These are phyloP conservation scores for Papilio dardanus DNA, from an alignment of 1,140 invertebrate species.

Conservation along the genomic window DNA sequence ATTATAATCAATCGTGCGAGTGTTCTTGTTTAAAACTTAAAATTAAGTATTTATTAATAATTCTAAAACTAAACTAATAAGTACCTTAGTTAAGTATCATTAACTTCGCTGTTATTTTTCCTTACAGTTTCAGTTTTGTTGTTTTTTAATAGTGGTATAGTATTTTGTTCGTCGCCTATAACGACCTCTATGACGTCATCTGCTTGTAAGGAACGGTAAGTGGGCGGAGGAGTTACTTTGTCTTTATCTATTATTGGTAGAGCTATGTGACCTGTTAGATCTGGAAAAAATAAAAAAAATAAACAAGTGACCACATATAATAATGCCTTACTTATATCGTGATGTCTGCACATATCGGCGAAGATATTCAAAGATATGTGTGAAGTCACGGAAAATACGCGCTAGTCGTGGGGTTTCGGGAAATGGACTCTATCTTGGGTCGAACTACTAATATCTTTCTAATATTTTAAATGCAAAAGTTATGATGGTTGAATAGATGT, in stretches of 20 bases:
- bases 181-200: slow-evolving; percentile 63
- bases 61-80: slow-evolving; percentile 1
- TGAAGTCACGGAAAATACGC: too few species aligned
- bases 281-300: slow-evolving; percentile 51
- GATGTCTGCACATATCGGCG: too few species aligned
- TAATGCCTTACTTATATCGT: too few species aligned
- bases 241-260: slow-evolving; percentile 52
- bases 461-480: too few species aligned
- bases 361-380: too few species aligned
- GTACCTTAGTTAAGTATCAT: slow-evolving; percentile 57
- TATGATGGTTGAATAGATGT: too few species aligned
- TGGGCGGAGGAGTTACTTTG: slow-evolving; percentile 58
- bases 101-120: slow-evolving; percentile 47
- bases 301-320: too few species aligned
- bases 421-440: too few species aligned
- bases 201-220: slow-evolving; percentile 57
- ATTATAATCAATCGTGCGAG: slow-evolving; percentile 2
- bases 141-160: slow-evolving; percentile 52
- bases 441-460: too few species aligned
- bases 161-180: slow-evolving; percentile 56
- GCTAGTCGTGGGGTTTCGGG: too few species aligned
- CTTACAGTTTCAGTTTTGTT: slow-evolving; percentile 42
- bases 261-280: slow-evolving; percentile 64
- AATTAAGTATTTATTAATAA: not conserved
- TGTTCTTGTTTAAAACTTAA: not conserved